phyloP scores from a whole-genome alignment of 2,797 vertebrate species.

The Argyrosomus regius region DNA sequence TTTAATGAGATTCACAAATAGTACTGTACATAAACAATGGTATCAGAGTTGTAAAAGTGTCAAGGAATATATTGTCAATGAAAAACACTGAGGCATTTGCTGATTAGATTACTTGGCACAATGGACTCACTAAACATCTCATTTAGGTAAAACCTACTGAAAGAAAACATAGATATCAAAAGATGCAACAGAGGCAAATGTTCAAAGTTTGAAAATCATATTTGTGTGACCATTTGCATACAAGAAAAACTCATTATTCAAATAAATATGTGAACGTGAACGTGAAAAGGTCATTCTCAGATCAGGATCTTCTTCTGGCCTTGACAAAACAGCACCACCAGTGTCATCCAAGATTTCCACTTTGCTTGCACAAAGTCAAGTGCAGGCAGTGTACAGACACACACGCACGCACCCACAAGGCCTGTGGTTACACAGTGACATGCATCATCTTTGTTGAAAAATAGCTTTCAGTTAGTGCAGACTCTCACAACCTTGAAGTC shows the following conservation, averaged over 20 bases:
- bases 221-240: conserved; percentile 39
- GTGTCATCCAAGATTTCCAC: conserved; percentile 58
- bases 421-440: conserved; percentile 27
- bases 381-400: conserved; percentile 44
- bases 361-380: conserved; percentile 67
- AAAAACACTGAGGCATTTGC: background rate
- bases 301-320: conserved; percentile 49
- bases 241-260: conserved; percentile 55
- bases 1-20: too few species aligned
- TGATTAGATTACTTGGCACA: background rate
- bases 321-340: conserved; percentile 46
- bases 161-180: background rate
- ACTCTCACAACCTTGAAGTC: conserved; percentile 16
- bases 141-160: background rate
- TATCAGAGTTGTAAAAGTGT: background rate
- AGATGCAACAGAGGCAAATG: background rate
- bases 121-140: background rate
- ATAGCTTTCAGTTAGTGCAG: conserved; percentile 13
- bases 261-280: conserved; percentile 48
- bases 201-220: conserved; percentile 17
- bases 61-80: background rate
- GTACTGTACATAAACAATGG: too few species aligned
- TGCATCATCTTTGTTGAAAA: conserved; percentile 30
- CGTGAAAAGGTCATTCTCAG: conserved; percentile 54
- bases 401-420: background rate